Evolutionary conservation across 2,113 vertebrate genomes (phyloP), one percentile per base, ranked within the genome.

Genomic region (Marmota flaviventris): DNA sequence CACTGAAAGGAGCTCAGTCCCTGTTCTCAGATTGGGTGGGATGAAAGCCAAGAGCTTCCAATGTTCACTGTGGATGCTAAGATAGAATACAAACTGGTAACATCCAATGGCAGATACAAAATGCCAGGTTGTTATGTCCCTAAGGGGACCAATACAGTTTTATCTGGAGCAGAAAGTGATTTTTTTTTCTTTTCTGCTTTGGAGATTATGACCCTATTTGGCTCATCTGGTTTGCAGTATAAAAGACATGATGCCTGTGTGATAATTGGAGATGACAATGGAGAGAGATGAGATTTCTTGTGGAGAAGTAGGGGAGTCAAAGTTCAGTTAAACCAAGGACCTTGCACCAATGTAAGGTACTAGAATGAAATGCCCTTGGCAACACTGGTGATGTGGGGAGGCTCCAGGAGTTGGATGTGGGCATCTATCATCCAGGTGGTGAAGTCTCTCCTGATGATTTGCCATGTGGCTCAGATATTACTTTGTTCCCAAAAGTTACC

Each of bases 41-140:
- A 96, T 56, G 84, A 93, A 83, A 92, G 86, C 70, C 83, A 93
- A 91, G 76, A 94, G 56, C 45, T 95, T 73, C 89, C 75, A 78
- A 0, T 77, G 70, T 39, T 89, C 25, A 34, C 14, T 93, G 51
- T 53, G 65, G 73, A 91, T 89, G 75, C 81, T 84, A 77, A 94
- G 51, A 76, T 72, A 91, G 82, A 96, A 63, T 85, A 73, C 67
- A 86, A 72, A 73, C 84, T 16, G 0, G 45, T 78, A 69, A 18
- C 61, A 51, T 65, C 48, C 63, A 88, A 14, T 45, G 67, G 65
- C 51, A 87, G 79, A 82, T 84, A 86, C 51, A 69, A 94, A 96
- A 89, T 72, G 10, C 75, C 14, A 56, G 37, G 0, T 5, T 25
- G 2, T 61, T 61, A 53, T 77, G 53, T 56, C 58, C 79, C 76